Evolutionary conservation across 2,888 invertebrate genomes (phyloP).

Genomic region (Eupithecia subfuscata): DNA sequence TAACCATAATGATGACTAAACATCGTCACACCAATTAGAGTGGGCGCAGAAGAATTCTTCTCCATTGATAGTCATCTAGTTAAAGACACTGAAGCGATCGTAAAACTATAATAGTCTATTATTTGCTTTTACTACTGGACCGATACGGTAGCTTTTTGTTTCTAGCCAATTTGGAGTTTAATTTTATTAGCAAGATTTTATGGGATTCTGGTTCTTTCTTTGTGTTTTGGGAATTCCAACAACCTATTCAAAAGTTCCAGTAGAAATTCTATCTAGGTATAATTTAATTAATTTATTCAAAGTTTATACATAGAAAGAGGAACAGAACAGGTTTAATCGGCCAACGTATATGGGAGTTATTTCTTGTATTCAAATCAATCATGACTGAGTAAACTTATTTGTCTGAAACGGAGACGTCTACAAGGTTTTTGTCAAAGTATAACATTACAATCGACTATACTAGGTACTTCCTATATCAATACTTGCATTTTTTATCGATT

Average conservation of each 20-base stretch:
- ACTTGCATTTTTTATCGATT: conserved; percentile 32
- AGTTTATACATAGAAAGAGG: background rate
- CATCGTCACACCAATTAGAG: conserved; percentile 47
- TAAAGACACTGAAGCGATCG: conserved; percentile 36
- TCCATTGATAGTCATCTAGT: conserved; percentile 36
- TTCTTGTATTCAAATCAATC: conserved; percentile 8
- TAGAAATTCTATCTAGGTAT: background rate
- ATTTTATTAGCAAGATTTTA: conserved; percentile 13
- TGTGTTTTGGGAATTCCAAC: conserved; percentile 3
- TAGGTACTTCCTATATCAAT: conserved; percentile 29
- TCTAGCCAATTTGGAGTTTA: background rate
- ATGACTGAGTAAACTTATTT: background rate
- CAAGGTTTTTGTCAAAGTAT: conserved; percentile 14
- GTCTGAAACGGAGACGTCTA: background rate
- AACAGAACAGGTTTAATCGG: background rate
- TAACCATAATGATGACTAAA: conserved; percentile 24
- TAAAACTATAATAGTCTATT: conserved; percentile 41
- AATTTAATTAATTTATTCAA: background rate
- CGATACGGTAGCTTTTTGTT: conserved; percentile 24
- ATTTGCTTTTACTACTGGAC: conserved; percentile 26
- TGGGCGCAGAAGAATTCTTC: conserved; percentile 54
- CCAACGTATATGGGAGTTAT: background rate
- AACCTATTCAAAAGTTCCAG: background rate
- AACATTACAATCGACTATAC: conserved; percentile 28
- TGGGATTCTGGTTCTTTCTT: background rate